A percentile compares a stretch with the other conserved stretches of the same genome.
These are phyloP conservation scores for Sebastes diaconus DNA, from an alignment of 2,797 vertebrate genomes.

Conservation along the genomic window DNA sequence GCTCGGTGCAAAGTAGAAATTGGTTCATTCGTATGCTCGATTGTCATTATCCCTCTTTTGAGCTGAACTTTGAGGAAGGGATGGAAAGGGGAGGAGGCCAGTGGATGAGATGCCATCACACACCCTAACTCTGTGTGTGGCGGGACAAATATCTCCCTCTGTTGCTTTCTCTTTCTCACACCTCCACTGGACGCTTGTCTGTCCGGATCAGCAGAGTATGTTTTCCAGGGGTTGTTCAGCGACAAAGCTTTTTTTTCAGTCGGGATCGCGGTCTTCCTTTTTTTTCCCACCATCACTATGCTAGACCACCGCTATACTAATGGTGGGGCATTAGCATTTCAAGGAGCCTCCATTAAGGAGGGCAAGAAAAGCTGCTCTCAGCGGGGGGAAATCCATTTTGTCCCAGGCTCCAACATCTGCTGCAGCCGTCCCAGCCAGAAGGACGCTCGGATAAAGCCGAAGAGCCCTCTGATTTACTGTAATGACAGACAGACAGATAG, in stretches of 20 bases:
- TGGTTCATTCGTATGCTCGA: constrained; percentile 60
- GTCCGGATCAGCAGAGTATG: constrained; percentile 81
- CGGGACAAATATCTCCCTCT: constrained; percentile 52
- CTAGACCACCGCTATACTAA: constrained; percentile 88
- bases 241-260: constrained; percentile 87
- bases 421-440: constrained; percentile 95
- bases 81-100: constrained; percentile 18
- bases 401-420: constrained; percentile 95
- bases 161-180: constrained; percentile 30
- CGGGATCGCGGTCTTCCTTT: constrained; percentile 79
- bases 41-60: constrained; percentile 68
- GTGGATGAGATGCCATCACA: constrained; percentile 67
- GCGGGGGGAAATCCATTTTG: constrained; percentile 92
- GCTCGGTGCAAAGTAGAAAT: constrained; percentile 56
- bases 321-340: constrained; percentile 94
- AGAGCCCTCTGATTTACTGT: constrained; percentile 93
- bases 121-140: constrained; percentile 47
- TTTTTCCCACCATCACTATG: constrained; percentile 88
- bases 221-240: constrained; percentile 82
- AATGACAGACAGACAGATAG: constrained; percentile 82
- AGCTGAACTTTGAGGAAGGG: constrained; percentile 58
- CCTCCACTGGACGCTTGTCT: constrained; percentile 46
- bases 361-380: constrained; percentile 92
- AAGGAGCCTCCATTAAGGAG: constrained; percentile 91
- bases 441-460: constrained; percentile 91